Percentiles rank a stretch among this genome's conserved stretches.
These are phyloP conservation scores for Passer montanus DNA, from an alignment of 2,113 vertebrate species.

Conservation along the genomic window DNA sequence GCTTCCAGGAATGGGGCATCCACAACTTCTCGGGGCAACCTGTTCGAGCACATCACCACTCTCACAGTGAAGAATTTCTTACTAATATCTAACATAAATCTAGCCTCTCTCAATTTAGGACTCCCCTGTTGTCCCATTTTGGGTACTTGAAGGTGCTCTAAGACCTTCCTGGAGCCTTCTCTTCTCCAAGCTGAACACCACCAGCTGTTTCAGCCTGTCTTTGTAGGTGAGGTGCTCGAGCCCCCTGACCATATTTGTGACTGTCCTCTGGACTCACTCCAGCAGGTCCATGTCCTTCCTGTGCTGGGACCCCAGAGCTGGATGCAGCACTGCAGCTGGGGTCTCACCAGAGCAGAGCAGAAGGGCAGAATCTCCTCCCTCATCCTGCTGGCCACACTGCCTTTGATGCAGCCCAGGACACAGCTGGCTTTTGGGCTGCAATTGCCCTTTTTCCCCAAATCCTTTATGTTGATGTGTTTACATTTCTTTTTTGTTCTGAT, in stretches of 20 bases:
- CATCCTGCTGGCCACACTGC: not conserved
- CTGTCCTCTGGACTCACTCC: not conserved
- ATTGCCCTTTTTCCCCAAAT: not conserved
- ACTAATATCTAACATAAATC: not conserved
- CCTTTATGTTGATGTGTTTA: not conserved
- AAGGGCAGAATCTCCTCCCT: not conserved
- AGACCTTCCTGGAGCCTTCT: not conserved
- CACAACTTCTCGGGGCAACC: not conserved
- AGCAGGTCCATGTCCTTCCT: not conserved
- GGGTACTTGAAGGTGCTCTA: not conserved
- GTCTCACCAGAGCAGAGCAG: not conserved
- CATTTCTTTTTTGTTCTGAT: not conserved
- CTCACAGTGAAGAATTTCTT: not conserved
- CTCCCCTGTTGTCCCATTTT: not conserved
- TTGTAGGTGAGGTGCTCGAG: not conserved
- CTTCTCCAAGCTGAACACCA: not conserved
- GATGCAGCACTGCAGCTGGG: not conserved
- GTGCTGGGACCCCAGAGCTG: not conserved
- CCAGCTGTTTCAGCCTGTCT: not conserved
- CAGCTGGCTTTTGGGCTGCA: not conserved
- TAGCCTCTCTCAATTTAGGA: not conserved
- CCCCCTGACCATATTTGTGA: not conserved
- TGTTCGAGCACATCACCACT: fast-evolving
- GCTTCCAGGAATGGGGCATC: not conserved
- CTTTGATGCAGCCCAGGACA: not conserved